Base-by-base conservation (phyloP, 2,888 invertebrate genomes). In the Synergus itoensis region DNA sequence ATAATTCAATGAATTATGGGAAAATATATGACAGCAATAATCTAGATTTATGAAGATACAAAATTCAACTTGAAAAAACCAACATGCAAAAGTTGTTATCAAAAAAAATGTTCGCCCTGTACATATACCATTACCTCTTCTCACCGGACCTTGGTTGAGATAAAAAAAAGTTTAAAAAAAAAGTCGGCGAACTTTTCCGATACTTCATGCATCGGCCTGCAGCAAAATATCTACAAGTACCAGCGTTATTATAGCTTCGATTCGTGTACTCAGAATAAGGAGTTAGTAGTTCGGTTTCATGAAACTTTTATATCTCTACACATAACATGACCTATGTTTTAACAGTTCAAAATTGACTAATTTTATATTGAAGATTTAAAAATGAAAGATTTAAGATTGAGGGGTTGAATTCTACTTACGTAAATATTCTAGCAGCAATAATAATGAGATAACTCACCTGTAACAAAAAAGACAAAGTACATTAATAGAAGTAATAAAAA, bases 161-260 rank as follows among this genome's bases (percentile, higher is more conserved):
- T 28, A 36, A 16, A 67, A 53, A 77, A 65, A 18, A 60, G 65
- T 11, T 18, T 8, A 7, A 48, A n/a, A 65, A n/a, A 65, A 40
- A 45, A n/a, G n/a, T 9, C 0, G n/a, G 28, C 45, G 65, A 57
- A 67, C 60, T 79, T 76, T 62, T 79, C 76, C 79, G 67, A 76
- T 79, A 76, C 75, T 76, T 75, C 40, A 36, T 28, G 45, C 28
- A 41, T n/a, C 9, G 53, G 2, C 9, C 2, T 62, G 28, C 11
- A 28, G 28, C 12, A 62, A 21, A 21, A 14, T 28, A 62, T 28
- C 28, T 62, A 28, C 21, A 12, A 62, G 12, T 36, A 36, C 5
- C 36, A 18, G 12, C 36, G 28, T 28, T 60, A 60, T 21, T 21
- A 14, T 21, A 62, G 21, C 21, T 11, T 5, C 21, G 12, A 62